Base-by-base conservation (phyloP, 1,140 invertebrate genomes). In the Eciton burchellii region DNA sequence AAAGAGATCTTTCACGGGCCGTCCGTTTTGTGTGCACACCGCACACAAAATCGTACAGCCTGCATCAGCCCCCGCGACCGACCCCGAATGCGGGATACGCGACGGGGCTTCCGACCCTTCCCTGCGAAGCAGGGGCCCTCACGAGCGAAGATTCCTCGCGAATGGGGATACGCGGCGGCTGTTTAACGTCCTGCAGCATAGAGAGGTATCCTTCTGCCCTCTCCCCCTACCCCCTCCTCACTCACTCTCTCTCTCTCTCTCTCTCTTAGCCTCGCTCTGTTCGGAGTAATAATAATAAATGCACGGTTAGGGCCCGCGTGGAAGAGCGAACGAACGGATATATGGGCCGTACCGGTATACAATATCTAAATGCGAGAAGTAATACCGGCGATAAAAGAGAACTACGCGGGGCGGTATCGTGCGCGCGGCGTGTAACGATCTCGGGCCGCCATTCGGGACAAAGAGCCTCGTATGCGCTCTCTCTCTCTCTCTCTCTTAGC, bases 311-410 rank as follows among this genome's bases (percentile, higher is more conserved):
- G 26, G 60, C 73, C 19, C 52, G 16, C 65, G 45, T 35, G 35
- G 35, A 35, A 45, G 63, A 76, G 26, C 72, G 59, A 60, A 72
- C 56, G 63, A 54, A 72, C 65, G 68, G 41, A 21, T 45, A 57
- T 72, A 82, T 35, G 35, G 47, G 43, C 65, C 54, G 35, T 54
- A 72, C 54, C 29, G 57, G 29, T 56, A 52, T 26, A 79, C 45
- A 59, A 21, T 45, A 73, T 82, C 62, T 82, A 82, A 86, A 85
- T 65, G 84, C 81, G 52, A 84, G 26, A 63, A 56, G 70, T 86
- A 86, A 85, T 82, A 85, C 76, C 62, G 74, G 68, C 49, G 49
- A 52, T 79, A 41, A 76, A 82, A 63, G 62, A 52, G 68, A 73
- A 70, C 66, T 72, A 62, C 47, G 49, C 35, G 35, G n/a, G n/a